phyloP scores from a whole-genome alignment of 2,113 vertebrate genomes.

The Isurus oxyrinchus region DNA sequence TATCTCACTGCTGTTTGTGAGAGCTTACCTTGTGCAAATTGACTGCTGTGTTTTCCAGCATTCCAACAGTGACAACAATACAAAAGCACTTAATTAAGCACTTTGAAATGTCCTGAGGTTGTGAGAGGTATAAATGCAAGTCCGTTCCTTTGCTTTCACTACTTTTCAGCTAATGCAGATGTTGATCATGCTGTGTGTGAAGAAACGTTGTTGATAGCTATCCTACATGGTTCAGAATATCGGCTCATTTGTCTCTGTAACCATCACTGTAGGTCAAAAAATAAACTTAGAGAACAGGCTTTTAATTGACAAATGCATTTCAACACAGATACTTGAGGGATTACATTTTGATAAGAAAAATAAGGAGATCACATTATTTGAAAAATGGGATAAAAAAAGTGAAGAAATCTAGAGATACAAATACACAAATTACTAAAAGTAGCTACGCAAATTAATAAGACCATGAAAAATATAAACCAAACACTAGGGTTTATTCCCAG shows the following conservation, averaged over 20 bases:
- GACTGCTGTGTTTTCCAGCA: neutral
- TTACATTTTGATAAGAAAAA: no score
- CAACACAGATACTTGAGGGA: no score
- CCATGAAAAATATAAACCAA: neutral
- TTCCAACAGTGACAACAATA: neutral
- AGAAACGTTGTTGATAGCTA: neutral
- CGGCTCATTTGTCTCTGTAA: no score
- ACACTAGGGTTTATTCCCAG: neutral
- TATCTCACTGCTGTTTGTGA: neutral
- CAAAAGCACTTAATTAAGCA: neutral
- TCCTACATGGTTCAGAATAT: no score
- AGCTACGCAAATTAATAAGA: neutral
- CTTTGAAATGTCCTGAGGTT: neutral
- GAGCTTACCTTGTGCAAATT: neutral
- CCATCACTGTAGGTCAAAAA: no score
- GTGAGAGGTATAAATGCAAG: neutral
- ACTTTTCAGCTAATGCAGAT: neutral
- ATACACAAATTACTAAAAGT: neutral
- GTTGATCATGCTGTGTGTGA: neutral
- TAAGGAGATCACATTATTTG: no score
- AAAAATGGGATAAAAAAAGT: no score
- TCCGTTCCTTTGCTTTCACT: neutral
- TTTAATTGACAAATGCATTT: no score
- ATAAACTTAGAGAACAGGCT: no score
- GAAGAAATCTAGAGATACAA: no score